A percentile compares a stretch with the other conserved stretches of the same genome.
These are phyloP conservation scores for Hippocampus mohnikei DNA, from an alignment of 2,113 vertebrate genomes.

Conservation along the genomic window DNA sequence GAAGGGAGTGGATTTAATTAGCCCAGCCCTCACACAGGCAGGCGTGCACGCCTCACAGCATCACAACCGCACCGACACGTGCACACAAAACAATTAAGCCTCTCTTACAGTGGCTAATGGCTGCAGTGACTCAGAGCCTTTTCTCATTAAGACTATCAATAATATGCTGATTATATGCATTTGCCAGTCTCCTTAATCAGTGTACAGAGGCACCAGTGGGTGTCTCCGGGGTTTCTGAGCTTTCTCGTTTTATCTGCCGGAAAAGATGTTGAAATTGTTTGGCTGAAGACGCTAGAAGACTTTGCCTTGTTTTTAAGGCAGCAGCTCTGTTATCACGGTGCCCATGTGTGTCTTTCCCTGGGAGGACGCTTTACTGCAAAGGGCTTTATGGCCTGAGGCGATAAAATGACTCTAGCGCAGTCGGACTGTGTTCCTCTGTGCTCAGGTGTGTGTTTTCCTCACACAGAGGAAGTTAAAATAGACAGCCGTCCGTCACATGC, in stretches of 20 bases:
- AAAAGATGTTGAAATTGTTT: constrained; percentile 44
- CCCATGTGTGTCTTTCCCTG: constrained; percentile 27
- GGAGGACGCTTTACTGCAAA: constrained; percentile 35
- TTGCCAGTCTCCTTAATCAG: constrained; percentile 49
- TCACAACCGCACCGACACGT: constrained; percentile 23
- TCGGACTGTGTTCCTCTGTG: constrained; percentile 9
- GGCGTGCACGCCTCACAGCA: constrained; percentile 19
- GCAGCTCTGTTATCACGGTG: constrained; percentile 36
- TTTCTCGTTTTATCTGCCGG: constrained; percentile 45
- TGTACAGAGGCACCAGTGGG: constrained; percentile 57
- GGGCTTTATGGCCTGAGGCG: constrained; percentile 35
- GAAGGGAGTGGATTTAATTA: constrained; percentile 76
- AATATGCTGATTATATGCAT: constrained; percentile 70
- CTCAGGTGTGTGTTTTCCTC: background rate
- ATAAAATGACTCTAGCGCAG: constrained; percentile 17
- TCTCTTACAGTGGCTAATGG: constrained; percentile 71
- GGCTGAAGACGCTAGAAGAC: constrained; percentile 20
- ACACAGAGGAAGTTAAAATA: constrained; percentile 18
- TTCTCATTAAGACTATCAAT: constrained; percentile 75
- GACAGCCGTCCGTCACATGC: constrained; percentile 54
- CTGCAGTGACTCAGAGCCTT: constrained; percentile 64
- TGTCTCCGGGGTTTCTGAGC: constrained; percentile 47
- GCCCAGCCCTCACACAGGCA: constrained; percentile 50
- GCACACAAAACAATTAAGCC: constrained; percentile 74
- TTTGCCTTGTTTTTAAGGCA: constrained; percentile 29